These are phyloP conservation scores for Chloroceryle inda DNA, from an alignment of 2,797 vertebrate species.

Conservation along the genomic window DNA sequence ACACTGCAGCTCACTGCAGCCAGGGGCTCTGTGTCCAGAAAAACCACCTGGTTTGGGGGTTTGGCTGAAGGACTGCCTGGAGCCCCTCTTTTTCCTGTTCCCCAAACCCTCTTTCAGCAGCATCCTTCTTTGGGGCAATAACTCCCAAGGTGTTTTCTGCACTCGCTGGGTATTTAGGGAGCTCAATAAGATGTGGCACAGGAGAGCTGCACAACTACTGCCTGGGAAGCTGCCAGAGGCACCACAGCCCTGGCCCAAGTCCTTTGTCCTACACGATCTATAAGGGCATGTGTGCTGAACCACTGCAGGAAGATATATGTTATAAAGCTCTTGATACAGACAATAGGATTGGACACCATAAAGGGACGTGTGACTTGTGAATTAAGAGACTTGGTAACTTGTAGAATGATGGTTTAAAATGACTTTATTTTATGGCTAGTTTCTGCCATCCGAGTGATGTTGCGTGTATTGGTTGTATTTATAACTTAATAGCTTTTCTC, in stretches of 20 bases:
- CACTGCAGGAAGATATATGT: not conserved
- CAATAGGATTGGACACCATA: not conserved
- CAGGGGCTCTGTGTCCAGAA: rapidly evolving
- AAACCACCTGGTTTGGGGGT: not conserved
- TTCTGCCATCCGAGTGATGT: conserved; percentile 79
- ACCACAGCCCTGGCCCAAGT: not conserved
- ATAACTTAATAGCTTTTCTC: conserved; percentile 84
- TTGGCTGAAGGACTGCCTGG: not conserved
- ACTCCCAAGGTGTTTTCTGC: not conserved
- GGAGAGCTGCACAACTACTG: not conserved
- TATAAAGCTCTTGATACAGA: not conserved
- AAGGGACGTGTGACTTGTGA: conserved; percentile 63
- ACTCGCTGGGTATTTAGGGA: not conserved
- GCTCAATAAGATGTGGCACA: rapidly evolving
- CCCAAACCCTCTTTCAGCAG: not conserved
- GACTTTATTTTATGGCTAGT: conserved; percentile 80
- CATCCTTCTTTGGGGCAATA: not conserved
- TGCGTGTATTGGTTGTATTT: conserved; percentile 81
- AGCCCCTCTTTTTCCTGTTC: rapidly evolving
- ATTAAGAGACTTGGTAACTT: conserved; percentile 80
- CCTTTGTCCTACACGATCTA: rapidly evolving
- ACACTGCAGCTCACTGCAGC: not conserved
- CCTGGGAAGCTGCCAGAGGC: not conserved
- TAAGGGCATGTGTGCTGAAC: not conserved
- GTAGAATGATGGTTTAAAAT: conserved; percentile 67